phyloP scores from a whole-genome alignment of 2,888 invertebrate genomes.

The Sipha maydis region DNA sequence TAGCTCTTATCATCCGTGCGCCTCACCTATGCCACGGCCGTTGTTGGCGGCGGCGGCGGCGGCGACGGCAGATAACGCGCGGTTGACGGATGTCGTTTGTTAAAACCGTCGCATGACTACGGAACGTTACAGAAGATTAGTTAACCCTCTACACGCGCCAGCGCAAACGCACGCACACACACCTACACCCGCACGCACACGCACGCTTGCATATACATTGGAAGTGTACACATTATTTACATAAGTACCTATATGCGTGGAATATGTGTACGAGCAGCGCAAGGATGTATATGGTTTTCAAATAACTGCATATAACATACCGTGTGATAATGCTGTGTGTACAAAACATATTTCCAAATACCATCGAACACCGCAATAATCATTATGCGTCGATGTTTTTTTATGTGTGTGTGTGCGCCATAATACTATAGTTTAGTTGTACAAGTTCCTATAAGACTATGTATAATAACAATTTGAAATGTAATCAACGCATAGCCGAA shows the following conservation, averaged over 20 bases:
- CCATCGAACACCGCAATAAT: too few species aligned
- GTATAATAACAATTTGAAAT: too few species aligned
- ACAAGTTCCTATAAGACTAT: too few species aligned
- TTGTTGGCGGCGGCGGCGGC: slow-evolving; percentile 29
- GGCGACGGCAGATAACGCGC: slow-evolving; percentile 53
- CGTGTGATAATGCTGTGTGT: neutral
- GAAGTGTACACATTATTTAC: too few species aligned
- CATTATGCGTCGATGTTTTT: too few species aligned
- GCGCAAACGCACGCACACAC: neutral
- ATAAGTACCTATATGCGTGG: neutral
- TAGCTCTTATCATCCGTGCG: slow-evolving; percentile 55
- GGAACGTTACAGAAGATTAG: slow-evolving; percentile 55
- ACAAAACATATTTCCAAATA: too few species aligned
- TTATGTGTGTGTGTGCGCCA: too few species aligned
- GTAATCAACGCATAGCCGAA: too few species aligned
- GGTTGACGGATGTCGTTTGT: slow-evolving; percentile 59
- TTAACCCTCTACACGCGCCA: slow-evolving; percentile 33
- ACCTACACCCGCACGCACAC: neutral
- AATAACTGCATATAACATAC: neutral
- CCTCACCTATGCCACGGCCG: slow-evolving; percentile 48
- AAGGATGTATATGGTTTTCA: neutral
- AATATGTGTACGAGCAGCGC: neutral
- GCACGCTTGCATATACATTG: neutral
- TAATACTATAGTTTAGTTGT: too few species aligned
- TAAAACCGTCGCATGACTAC: slow-evolving; percentile 56